Evolutionary conservation across 1,140 invertebrate species (phyloP), one percentile per base, ranked within the genome.

Genomic region (Scylla paramamosain): DNA sequence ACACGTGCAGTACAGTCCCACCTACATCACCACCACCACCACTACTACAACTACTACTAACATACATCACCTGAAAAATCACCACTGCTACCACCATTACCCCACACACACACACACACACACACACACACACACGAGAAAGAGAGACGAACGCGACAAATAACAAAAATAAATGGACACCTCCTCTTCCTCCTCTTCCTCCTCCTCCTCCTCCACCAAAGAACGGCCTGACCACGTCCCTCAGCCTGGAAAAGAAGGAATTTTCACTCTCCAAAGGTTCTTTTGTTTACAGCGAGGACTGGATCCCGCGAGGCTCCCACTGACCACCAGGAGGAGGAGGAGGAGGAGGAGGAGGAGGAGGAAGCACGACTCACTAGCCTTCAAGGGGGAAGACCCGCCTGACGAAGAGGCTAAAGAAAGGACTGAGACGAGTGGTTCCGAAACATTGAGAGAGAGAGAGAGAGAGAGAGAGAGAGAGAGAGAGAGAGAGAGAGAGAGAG

Each of bases 331-430:
- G 84, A 87, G 31, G 84, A 87, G 84, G 84, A 31, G 31, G 84
- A 87, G 84, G 84, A 87, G 84, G 84, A 87, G 28, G 84, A 32
- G 31, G 84, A 87, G 84, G 84, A 87, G 31, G 31, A 32, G 84
- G 84, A 87, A 46, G 84, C 84, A 87, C 84, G 84, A 87, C 31
- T 28, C 84, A 32, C 84, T 87, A 16, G 84, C n/a, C 25, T 77
- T 77, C 6, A 77, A 7, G 25, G 67, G 67, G 20, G 6, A 77
- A 20, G n/a, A 77, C n/a, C n/a, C 20, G 20, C 67, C 67, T 77
- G 67, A 59, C 52, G 67, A 77, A n/a, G 67, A n/a, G 67, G 25
- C 67, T n/a, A 20, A 77, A 77, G 67, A 77, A 77, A 77, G 67
- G 8, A 77, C 67, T 77, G 67, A 77, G 67, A 77, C 67, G 12